Conservation (phyloP, 2,113 vertebrate species). For the Rhipidura dahli region DNA sequence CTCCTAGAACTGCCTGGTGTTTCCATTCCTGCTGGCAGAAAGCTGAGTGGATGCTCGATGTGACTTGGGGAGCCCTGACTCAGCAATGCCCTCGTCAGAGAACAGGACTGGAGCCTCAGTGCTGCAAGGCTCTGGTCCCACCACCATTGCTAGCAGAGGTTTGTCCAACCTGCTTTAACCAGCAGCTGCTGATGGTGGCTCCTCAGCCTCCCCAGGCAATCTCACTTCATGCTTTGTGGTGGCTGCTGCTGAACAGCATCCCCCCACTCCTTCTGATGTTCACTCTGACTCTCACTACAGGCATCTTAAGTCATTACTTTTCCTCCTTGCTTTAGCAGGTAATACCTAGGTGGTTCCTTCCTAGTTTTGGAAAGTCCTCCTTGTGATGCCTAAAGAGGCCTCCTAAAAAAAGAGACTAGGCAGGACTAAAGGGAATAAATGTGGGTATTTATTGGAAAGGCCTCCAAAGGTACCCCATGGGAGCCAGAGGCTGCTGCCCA, state of each 20-base stretch:
- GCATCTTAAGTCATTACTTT: not conserved
- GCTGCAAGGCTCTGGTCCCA: not conserved
- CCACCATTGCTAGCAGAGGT: not conserved
- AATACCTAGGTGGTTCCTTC: not conserved
- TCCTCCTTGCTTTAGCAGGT: not conserved
- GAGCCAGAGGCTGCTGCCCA: too few species aligned
- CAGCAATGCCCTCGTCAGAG: accelerated
- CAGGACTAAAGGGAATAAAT: too few species aligned
- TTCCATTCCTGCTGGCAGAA: not conserved
- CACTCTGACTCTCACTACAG: not conserved
- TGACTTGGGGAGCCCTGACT: not conserved
- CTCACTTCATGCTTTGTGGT: accelerated
- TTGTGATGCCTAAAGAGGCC: not conserved
- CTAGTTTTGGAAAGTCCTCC: not conserved
- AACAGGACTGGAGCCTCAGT: not conserved
- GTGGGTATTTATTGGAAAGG: too few species aligned
- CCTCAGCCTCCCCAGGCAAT: accelerated
- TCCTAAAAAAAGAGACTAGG: too few species aligned
- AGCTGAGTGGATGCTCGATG: not conserved
- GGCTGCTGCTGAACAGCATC: not conserved
- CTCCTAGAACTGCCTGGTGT: not conserved
- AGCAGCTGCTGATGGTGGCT: not conserved
- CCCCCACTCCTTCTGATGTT: not conserved
- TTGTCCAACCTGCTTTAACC: not conserved
- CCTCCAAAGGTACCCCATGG: too few species aligned